These are phyloP conservation scores for Cydia splendana DNA, from an alignment of 1,140 invertebrate genomes.

Conservation along the genomic window DNA sequence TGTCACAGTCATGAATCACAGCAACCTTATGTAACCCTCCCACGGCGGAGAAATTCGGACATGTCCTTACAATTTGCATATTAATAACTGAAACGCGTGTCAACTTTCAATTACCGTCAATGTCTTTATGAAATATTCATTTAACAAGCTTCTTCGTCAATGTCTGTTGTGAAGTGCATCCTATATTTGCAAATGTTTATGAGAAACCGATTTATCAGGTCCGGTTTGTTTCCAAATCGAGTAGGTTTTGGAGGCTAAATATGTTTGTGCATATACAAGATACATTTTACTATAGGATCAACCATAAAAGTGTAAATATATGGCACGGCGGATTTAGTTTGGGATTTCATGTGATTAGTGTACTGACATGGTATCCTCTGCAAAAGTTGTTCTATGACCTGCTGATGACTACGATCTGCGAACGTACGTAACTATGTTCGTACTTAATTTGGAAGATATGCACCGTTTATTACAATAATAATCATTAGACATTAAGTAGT, in stretches of 20 bases:
- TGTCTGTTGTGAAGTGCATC: not conserved
- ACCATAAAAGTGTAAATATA: not conserved
- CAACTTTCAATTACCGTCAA: constrained; percentile 35
- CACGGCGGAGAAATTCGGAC: constrained; percentile 45
- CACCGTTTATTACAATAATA: not conserved
- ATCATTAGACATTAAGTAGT: not conserved
- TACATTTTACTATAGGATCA: not conserved
- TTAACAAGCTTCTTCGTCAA: constrained; percentile 9
- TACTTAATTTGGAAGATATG: too few species aligned
- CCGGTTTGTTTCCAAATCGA: constrained; percentile 10
- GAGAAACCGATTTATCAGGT: not conserved
- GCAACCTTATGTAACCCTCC: constrained; percentile 46
- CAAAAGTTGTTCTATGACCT: too few species aligned
- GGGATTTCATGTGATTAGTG: too few species aligned
- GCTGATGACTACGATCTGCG: too few species aligned
- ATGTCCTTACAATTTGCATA: constrained; percentile 43
- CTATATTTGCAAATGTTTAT: constrained; percentile 7
- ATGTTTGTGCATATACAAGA: not conserved
- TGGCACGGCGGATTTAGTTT: too few species aligned
- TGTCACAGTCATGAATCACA: constrained; percentile 24
- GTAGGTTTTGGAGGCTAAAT: not conserved
- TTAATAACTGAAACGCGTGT: constrained; percentile 36
- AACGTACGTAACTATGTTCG: too few species aligned
- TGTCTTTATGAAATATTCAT: constrained; percentile 24
- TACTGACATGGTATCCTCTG: too few species aligned